Evolutionary conservation across 2,888 invertebrate species (phyloP), one percentile per base, ranked within the genome.

Genomic region (Sussaba pulchella): DNA sequence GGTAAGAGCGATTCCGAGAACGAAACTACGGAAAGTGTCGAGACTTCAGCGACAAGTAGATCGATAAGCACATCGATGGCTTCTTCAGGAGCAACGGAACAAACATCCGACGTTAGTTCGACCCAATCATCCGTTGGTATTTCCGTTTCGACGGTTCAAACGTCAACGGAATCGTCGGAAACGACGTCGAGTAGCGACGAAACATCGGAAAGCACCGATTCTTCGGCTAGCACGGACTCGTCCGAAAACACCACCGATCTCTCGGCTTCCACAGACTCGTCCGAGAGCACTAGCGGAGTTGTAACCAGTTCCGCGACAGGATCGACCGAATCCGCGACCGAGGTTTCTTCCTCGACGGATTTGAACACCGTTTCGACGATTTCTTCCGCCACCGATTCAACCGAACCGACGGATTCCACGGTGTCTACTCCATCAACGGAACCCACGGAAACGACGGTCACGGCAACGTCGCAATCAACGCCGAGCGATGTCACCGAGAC

Each of bases 81-180:
- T 71, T 61, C 71, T 2, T 78, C 78, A n/a, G 84, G 85, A 2
- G 83, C 67, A 47, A 83, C 74, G 14, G 80, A 73, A 54, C 87
- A 88, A 64, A 89, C 89, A 21, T 89, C 90, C n/a, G 89, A 83
- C 71, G 67, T 80, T 41, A 61, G 71, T 6, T 69, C 41, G 24
- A 81, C 76, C 24, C 76, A 59, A 0, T 14, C n/a, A 21, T 72
- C 76, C 2, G 67, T 39, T 39, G 79, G 77, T 21, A 61, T 9
- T n/a, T 74, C 69, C 1, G 76, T 47, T 2, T 52, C 71, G 17
- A 78, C 83, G 2, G 39, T 70, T 39, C 70, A 67, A 19, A 17
- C 9, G 5, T 70, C 76, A 9, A 69, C 69, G 12, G 78, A 76
- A 43, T 66, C 78, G 9, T 72, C 76, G 43, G 66, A 21, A 3